Conservation (phyloP, 2,888 invertebrate species). For the Entomobrya multifasciata region DNA sequence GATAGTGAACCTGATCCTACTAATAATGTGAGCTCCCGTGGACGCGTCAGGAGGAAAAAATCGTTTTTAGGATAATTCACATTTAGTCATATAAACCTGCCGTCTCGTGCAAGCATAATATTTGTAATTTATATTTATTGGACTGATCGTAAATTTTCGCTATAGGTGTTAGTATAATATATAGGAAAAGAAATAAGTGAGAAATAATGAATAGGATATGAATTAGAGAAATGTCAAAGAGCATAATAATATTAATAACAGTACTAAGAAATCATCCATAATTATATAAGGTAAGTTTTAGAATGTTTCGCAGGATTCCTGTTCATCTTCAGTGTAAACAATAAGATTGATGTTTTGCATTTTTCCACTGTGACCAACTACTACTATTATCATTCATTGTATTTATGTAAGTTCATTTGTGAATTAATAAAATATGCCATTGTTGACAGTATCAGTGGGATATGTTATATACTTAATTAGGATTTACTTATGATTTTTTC, state of each 20-base stretch:
- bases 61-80: slow-evolving; percentile 63
- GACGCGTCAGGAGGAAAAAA: slow-evolving; percentile 71
- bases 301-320: not conserved
- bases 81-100: slow-evolving; percentile 13
- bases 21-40: slow-evolving; percentile 75
- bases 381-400: not conserved
- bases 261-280: not conserved
- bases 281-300: not conserved
- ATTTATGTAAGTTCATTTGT: not conserved
- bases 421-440: not conserved
- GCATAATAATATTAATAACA: not conserved
- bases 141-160: slow-evolving; percentile 63
- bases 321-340: slow-evolving; percentile 32
- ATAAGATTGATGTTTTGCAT: slow-evolving; percentile 54
- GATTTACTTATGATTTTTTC: too few relatives aligned
- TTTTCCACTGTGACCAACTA: slow-evolving; percentile 44
- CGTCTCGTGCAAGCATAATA: slow-evolving; percentile 12
- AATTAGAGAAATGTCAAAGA: slow-evolving; percentile 23
- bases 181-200: not conserved
- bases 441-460: not conserved
- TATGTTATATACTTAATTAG: not conserved
- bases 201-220: not conserved
- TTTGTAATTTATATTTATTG: slow-evolving; percentile 64
- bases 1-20: slow-evolving; percentile 77
- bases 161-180: slow-evolving; percentile 8